Evolutionary conservation across 2,113 vertebrate genomes (phyloP), one percentile per base, ranked within the genome.

Genomic region (Petrocephalus microphthalmus): DNA sequence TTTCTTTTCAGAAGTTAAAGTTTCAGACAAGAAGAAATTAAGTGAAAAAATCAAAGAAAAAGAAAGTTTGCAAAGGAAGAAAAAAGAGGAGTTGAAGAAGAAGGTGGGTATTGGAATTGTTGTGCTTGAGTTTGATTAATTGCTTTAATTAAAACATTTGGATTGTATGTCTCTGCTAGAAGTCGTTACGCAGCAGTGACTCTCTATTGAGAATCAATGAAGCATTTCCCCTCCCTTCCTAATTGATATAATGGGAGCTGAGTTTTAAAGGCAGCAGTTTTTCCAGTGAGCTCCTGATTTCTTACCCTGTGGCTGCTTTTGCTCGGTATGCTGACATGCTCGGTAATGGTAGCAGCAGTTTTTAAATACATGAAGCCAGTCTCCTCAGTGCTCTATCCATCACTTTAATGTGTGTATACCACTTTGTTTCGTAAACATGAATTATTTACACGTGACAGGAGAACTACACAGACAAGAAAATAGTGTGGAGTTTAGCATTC

Each of bases 21-120:
- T 95, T 89, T 94, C 96, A 53, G 95, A 97, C 88, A 97, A 97
- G 94, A 97, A 97, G 94, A 97, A 97, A 94, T 93, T 95, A 93
- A 93, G 88, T 91, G 96, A 96, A 90, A 97, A 97, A 92, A 96
- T 97, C 89, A 97, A 96, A 95, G 96, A 97, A 91, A 97, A 95
- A 94, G 96, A 97, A 93, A 95, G 92, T 89, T 91, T 92, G 88
- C 94, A 94, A 90, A 96, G 94, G 92, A 96, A 96, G 88, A 95
- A 95, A 91, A 94, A 96, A 92, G 95, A 97, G 71, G 96, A 97
- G 89, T 92, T 96, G 56, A 96, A 93, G 91, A 96, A 96, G 90
- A 95, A 94, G 92, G 96, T 97, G 92, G 94, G 83, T 92, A 54
- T 42, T 67, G 60, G 60, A 49, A 29, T 11, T 25, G 51, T n/a